Conservation (phyloP, 2,113 vertebrate genomes). For the Epinephelus lanceolatus region DNA sequence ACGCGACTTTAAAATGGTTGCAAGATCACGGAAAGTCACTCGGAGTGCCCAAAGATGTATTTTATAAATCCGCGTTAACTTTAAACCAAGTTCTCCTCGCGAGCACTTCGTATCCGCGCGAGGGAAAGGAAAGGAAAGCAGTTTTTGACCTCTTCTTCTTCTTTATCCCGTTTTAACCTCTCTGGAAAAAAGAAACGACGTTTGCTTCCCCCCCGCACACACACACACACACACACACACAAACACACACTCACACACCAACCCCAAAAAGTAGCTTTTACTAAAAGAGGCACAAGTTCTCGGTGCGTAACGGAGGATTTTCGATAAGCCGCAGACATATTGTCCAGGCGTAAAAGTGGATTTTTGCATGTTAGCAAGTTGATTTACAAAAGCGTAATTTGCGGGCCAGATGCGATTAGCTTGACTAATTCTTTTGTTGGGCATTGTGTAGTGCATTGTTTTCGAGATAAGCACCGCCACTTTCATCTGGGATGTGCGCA, state of each 20-base stretch:
- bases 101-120: slow-evolving; percentile 5
- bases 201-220: background rate
- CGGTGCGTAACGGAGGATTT: slow-evolving; percentile 60
- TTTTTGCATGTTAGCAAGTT: slow-evolving; percentile 65
- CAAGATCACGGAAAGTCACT: slow-evolving; percentile 66
- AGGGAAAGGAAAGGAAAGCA: background rate
- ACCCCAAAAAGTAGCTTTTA: slow-evolving; percentile 31
- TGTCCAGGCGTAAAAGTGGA: slow-evolving; percentile 69
- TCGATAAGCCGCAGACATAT: slow-evolving; percentile 51
- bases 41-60: slow-evolving; percentile 4
- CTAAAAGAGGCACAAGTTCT: slow-evolving; percentile 62
- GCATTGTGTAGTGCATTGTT: slow-evolving; percentile 70
- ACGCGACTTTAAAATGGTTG: slow-evolving; percentile 62
- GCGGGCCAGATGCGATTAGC: slow-evolving; percentile 71
- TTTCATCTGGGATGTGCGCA: slow-evolving; percentile 60
- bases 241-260: no score
- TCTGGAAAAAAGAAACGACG: slow-evolving; percentile 8
- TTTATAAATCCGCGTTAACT: slow-evolving; percentile 36
- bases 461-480: slow-evolving; percentile 64
- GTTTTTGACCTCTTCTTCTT: slow-evolving; percentile 2
- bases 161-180: background rate
- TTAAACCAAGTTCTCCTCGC: slow-evolving; percentile 44
- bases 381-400: slow-evolving; percentile 61
- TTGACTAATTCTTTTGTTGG: slow-evolving; percentile 81
- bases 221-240: no score